Evolutionary conservation across 2,113 vertebrate species (phyloP).

Genomic region (Stigmatopora nigra): DNA sequence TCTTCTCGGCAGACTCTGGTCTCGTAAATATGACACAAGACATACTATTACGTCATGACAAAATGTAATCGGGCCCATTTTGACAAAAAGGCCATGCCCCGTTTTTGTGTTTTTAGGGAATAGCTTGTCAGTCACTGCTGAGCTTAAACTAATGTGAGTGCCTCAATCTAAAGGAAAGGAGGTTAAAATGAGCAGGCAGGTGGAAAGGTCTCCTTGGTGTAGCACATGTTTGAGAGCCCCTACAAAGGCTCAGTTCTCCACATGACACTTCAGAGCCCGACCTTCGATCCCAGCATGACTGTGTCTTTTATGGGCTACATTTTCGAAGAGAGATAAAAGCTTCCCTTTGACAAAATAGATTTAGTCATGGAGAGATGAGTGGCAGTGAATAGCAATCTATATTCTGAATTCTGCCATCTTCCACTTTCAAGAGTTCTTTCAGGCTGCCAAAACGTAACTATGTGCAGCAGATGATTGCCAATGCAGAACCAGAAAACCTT

Average conservation of each 20-base stretch:
- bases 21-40: too few relatives aligned
- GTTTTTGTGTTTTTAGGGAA: constrained; percentile 18
- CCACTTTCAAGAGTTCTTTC: constrained; percentile 20
- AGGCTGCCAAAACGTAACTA: constrained; percentile 15
- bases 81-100: constrained; percentile 9
- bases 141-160: constrained; percentile 7
- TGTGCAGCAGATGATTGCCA: background rate
- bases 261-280: constrained; percentile 55
- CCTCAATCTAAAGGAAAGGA: constrained; percentile 6
- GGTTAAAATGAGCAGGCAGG: constrained; percentile 22
- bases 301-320: constrained; percentile 56
- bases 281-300: constrained; percentile 55
- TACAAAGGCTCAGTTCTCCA: constrained; percentile 53
- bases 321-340: constrained; percentile 55
- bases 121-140: constrained; percentile 13
- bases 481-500: background rate
- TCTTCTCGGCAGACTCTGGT: too few relatives aligned
- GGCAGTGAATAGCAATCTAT: constrained; percentile 55
- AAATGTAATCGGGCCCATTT: constrained; percentile 17
- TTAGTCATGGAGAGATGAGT: constrained; percentile 57
- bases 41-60: constrained; percentile 2
- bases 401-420: constrained; percentile 30
- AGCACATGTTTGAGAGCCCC: constrained; percentile 38
- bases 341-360: constrained; percentile 65
- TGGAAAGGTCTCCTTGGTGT: constrained; percentile 40